A percentile compares a stretch with the other conserved stretches of the same genome.
Conservation (phyloP, 2,888 invertebrate species). For the Dermolepida albohirtum region DNA sequence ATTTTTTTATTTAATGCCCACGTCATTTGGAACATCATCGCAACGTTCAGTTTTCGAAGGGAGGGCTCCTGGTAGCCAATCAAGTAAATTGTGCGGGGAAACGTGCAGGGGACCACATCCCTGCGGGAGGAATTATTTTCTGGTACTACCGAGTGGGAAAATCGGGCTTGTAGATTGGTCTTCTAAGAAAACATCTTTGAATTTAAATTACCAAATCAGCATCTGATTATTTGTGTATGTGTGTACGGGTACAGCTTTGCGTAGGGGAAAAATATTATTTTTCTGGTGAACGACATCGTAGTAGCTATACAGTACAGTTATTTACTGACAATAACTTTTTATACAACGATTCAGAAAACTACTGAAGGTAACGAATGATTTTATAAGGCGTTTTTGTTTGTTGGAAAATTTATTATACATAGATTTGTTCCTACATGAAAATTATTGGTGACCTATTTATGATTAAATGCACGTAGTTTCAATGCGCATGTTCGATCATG, state of each 20-base stretch:
- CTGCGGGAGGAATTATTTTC: conserved; percentile 8
- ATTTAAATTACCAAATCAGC: conserved; percentile 42
- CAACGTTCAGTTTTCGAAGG: conserved; percentile 15
- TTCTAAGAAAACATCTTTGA: conserved; percentile 38
- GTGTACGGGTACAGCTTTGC: conserved; percentile 1
- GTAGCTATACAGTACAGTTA: too few species aligned
- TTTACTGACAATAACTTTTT: too few species aligned
- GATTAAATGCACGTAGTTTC: too few species aligned
- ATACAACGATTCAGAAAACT: too few species aligned
- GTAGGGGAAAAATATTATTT: background rate
- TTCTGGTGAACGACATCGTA: too few species aligned
- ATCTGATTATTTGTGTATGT: conserved; percentile 33
- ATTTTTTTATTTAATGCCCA: conserved; percentile 14
- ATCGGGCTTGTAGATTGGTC: conserved; percentile 22
- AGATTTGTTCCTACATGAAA: too few species aligned
- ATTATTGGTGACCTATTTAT: too few species aligned
- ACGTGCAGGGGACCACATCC: conserved; percentile 2
- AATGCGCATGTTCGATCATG: too few species aligned
- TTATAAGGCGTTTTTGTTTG: too few species aligned
- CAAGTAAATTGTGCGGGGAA: conserved; percentile 12
- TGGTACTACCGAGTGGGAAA: conserved; percentile 6
- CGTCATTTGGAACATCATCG: conserved; percentile 26
- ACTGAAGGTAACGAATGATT: too few species aligned
- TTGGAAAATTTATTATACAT: too few species aligned
- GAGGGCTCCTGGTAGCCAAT: conserved; percentile 16